These are phyloP conservation scores for Dallia pectoralis DNA, from an alignment of 2,797 vertebrate genomes.

Conservation along the genomic window DNA sequence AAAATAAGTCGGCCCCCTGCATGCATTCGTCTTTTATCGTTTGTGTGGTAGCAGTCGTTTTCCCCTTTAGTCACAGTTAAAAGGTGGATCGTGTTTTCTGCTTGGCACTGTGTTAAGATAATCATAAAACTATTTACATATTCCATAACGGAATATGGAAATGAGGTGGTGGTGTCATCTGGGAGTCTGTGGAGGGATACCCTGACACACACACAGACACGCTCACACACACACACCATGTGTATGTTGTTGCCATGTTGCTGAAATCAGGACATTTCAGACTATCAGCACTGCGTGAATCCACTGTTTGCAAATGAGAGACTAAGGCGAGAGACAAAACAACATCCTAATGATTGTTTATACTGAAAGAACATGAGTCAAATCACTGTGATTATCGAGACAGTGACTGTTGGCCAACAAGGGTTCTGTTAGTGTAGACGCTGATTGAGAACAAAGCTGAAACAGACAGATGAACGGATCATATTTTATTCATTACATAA, in stretches of 20 bases:
- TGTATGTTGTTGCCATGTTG: slow-evolving; percentile 67
- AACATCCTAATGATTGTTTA: slow-evolving; percentile 86
- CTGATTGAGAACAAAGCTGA: slow-evolving; percentile 72
- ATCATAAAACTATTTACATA: slow-evolving; percentile 78
- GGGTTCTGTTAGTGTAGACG: slow-evolving; percentile 66
- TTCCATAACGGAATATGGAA: slow-evolving; percentile 74
- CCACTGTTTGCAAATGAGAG: slow-evolving; percentile 83
- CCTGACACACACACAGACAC: slow-evolving; percentile 45
- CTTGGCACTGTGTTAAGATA: slow-evolving; percentile 71
- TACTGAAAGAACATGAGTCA: slow-evolving; percentile 70
- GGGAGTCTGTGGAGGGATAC: slow-evolving; percentile 53
- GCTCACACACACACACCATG: slow-evolving; percentile 39
- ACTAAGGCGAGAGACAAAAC: slow-evolving; percentile 78
- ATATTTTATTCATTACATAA: slow-evolving; percentile 81
- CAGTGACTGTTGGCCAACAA: slow-evolving; percentile 73
- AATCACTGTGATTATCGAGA: slow-evolving; percentile 72
- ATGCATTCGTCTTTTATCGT: slow-evolving; percentile 71
- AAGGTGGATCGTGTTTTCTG: slow-evolving; percentile 68
- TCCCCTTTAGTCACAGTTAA: slow-evolving; percentile 69
- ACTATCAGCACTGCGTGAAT: slow-evolving; percentile 69
- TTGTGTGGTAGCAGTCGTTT: slow-evolving; percentile 65
- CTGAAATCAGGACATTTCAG: slow-evolving; percentile 70
- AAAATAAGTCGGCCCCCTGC: slow-evolving; percentile 61
- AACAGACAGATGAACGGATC: slow-evolving; percentile 71
- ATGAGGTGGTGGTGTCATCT: slow-evolving; percentile 68